Conservation (phyloP, 2,797 vertebrate genomes). For the Peromyscus nudipes region DNA sequence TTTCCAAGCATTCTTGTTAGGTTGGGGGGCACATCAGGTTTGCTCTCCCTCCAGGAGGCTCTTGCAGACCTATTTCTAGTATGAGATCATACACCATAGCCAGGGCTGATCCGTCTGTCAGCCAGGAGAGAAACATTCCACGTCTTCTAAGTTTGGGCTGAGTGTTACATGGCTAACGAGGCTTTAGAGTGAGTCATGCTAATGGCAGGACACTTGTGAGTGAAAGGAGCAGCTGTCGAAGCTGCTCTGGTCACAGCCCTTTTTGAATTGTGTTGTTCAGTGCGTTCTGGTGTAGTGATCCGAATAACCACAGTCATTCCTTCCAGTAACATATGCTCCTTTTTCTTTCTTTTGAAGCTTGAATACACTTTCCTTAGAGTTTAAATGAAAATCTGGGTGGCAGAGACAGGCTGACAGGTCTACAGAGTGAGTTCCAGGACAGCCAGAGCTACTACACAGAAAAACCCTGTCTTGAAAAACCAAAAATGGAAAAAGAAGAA, state of each 20-base stretch:
- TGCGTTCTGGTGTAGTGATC: slow-evolving; percentile 21
- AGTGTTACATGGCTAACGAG: background rate
- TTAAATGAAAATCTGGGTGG: background rate
- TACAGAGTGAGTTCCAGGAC: too few relatives aligned
- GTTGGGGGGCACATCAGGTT: background rate
- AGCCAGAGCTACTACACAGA: background rate
- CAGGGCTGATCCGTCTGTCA: background rate
- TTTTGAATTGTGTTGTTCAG: background rate
- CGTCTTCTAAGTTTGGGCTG: slow-evolving; percentile 50
- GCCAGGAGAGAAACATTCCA: slow-evolving; percentile 23
- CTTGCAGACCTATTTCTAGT: background rate
- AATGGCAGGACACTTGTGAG: slow-evolving; percentile 58
- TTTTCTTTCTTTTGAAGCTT: background rate
- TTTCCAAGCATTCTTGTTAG: background rate
- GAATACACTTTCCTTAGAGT: background rate
- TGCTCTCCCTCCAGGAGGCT: background rate
- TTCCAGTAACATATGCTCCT: background rate
- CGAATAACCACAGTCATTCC: background rate
- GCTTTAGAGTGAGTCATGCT: slow-evolving; percentile 61
- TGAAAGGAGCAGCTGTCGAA: slow-evolving; percentile 63
- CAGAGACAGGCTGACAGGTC: too few relatives aligned
- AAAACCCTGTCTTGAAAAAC: background rate
- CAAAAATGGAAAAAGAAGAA: background rate
- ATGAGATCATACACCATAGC: background rate
- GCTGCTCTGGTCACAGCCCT: background rate